phyloP scores from a whole-genome alignment of 2,113 vertebrate species.

The mouse (Mus musculus) region DNA sequence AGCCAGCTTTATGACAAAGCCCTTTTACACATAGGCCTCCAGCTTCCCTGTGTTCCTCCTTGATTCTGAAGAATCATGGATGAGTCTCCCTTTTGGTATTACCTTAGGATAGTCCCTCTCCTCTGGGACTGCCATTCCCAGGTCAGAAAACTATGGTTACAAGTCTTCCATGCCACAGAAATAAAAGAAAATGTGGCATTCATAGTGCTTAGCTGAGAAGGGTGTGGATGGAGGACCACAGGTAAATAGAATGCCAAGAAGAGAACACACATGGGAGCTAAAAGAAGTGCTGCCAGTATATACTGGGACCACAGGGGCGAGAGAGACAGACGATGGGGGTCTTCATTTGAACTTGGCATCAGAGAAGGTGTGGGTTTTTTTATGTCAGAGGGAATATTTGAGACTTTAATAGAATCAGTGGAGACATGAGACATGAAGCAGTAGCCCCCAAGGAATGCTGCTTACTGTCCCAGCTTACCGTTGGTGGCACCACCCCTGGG shows the following conservation, averaged over 20 bases:
- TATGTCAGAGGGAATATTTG: background rate
- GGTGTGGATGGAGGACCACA: background rate
- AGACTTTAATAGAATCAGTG: background rate
- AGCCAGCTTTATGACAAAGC: background rate
- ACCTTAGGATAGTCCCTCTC: background rate
- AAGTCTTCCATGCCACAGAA: background rate
- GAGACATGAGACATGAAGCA: background rate
- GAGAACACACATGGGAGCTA: accelerated
- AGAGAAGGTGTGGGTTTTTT: background rate
- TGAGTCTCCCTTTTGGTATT: background rate
- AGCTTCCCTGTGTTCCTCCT: background rate
- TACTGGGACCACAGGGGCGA: background rate
- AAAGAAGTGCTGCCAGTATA: background rate
- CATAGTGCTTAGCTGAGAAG: background rate
- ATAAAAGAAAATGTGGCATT: background rate
- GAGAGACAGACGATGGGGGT: background rate
- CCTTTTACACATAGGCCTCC: background rate
- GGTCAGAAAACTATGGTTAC: background rate
- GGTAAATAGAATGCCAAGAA: background rate
- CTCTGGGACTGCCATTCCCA: background rate
- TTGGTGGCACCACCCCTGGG: too few species aligned
- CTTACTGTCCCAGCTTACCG: too few species aligned
- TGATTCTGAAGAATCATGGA: background rate
- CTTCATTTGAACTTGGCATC: background rate
- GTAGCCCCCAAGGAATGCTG: background rate